Conservation (phyloP, 2,113 vertebrate species). For the Malaclemys terrapin region DNA sequence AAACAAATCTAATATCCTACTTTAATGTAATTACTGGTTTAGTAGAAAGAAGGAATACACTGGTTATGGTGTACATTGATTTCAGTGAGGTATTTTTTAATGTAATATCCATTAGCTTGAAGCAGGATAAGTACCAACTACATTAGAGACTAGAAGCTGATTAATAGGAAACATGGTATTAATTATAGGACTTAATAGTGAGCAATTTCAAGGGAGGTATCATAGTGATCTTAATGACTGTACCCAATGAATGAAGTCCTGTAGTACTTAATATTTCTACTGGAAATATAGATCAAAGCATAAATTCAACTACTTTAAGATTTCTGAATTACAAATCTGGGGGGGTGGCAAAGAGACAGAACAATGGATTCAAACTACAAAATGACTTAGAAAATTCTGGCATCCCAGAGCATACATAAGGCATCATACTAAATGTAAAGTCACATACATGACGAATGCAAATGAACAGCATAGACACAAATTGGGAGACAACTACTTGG, state of each 20-base stretch:
- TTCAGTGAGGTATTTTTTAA: neutral
- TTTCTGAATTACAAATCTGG: slow-evolving; percentile 64
- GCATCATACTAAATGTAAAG: neutral
- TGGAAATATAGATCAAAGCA: slow-evolving; percentile 32
- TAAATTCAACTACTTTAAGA: slow-evolving; percentile 49
- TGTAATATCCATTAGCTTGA: neutral
- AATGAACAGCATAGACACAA: neutral
- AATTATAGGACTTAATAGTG: slow-evolving; percentile 10
- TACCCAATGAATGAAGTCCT: neutral
- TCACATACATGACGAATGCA: neutral
- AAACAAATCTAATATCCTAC: neutral
- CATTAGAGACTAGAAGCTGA: neutral
- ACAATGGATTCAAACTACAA: slow-evolving; percentile 43
- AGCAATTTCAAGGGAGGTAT: slow-evolving; percentile 32
- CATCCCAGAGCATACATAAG: slow-evolving; percentile 29
- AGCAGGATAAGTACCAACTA: neutral
- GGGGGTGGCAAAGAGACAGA: slow-evolving; percentile 52
- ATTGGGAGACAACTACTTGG: neutral
- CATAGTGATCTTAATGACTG: neutral
- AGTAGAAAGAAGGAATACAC: neutral
- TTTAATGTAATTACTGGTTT: neutral
- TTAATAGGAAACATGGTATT: slow-evolving; percentile 9
- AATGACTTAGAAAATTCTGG: neutral
- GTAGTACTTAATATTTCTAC: slow-evolving; percentile 40
- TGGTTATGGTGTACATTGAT: neutral